Evolutionary conservation across 2,113 vertebrate species (phyloP), one percentile per base, ranked within the genome.

Genomic region (Corythaixoides concolor): DNA sequence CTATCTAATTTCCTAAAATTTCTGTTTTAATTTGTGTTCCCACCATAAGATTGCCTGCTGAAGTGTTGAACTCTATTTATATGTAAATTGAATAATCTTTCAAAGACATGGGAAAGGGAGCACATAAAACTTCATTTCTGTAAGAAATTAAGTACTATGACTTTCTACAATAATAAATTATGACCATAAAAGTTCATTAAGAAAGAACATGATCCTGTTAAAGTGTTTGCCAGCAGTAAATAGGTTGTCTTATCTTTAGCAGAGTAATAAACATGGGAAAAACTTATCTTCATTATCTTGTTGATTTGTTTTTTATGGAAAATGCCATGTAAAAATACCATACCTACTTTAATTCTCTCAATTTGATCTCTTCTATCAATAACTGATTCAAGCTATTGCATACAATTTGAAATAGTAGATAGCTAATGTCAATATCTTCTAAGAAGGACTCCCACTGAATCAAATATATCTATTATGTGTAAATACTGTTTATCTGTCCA

Each of bases 31-130:
- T 87, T 85, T 73, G 11, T 53, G 33, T 85, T 88, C 52, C 66
- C 47, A 59, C 32, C 81, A n/a, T 81, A 91, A 91, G 45, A 94
- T 81, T 89, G 89, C 35, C 76, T 24, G 2, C 22, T 89, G 67
- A 83, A 53, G 30, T 83, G 39, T 15, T 91, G n/a, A 82, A 35
- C 14, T 86, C 32, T 79, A 69, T 90, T 49, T 89, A 28, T 83
- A 87, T 39, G 59, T 91, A 93, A 96, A 93, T 60, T 86, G 52
- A 90, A 86, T 43, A 70, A 89, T 84, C 26, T 90, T 93, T 85
- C 50, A 92, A 91, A 90, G 78, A 76, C 15, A 39, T 28, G 39
- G n/a, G 85, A 93, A 93, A 91, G 37, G 21, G 88, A 53, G 3
- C 5, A 67, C 24, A 56, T 33, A 33, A 88, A 52, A 21, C 8